Conservation (phyloP, 2,113 vertebrate species). For the Hydrochoerus hydrochaeris region DNA sequence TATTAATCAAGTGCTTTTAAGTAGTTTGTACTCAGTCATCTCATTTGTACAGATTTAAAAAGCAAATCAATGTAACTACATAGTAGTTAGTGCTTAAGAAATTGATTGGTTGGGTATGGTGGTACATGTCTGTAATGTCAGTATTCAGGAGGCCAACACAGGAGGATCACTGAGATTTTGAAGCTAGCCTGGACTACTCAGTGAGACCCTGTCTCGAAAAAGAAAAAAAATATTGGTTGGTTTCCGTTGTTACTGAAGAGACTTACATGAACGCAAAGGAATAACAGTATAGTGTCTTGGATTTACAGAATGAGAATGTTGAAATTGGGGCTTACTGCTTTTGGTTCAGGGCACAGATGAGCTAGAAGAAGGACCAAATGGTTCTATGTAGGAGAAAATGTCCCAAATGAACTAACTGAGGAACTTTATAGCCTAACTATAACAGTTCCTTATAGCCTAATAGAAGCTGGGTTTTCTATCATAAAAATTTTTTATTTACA, state of each 20-base stretch:
- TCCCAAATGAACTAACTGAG: neutral
- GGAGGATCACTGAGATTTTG: neutral
- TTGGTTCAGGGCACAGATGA: slow-evolving; percentile 12
- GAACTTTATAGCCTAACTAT: too few relatives aligned
- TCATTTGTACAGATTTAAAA: slow-evolving; percentile 37
- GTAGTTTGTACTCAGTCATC: neutral
- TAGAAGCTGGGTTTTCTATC: slow-evolving; percentile 12
- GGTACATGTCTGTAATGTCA: neutral
- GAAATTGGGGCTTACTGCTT: neutral
- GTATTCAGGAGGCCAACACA: neutral
- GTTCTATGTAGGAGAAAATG: neutral
- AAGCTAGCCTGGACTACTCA: neutral
- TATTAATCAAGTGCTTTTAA: neutral
- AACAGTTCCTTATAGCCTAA: neutral
- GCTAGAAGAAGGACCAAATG: neutral
- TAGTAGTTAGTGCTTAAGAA: slow-evolving; percentile 9
- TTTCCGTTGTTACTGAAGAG: slow-evolving; percentile 11
- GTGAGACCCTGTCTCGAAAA: neutral
- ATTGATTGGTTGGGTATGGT: neutral
- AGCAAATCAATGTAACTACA: neutral
- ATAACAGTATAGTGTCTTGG: neutral
- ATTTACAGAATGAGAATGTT: neutral
- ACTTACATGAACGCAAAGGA: neutral
- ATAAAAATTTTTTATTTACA: neutral
- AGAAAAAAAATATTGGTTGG: neutral